Conservation (phyloP, 1,140 invertebrate genomes). For the Linepithema humile region DNA sequence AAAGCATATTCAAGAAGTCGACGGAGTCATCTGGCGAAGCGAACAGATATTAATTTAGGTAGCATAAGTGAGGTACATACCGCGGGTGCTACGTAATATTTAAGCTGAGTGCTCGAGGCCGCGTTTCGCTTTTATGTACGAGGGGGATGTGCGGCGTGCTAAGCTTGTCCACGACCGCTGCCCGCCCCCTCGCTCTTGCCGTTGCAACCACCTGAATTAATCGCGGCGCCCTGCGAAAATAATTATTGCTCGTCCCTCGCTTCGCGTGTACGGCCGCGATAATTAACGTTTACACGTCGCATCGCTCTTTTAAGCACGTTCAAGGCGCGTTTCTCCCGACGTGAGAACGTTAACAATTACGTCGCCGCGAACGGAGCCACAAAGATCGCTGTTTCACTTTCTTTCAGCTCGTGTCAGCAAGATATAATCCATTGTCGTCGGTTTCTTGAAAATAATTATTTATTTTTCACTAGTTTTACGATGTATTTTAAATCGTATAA, state of each 20-base stretch:
- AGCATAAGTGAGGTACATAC: slow-evolving; percentile 51
- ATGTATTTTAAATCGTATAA: too few relatives aligned
- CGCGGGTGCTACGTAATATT: slow-evolving; percentile 66
- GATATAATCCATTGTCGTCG: background rate
- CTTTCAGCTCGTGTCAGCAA: background rate
- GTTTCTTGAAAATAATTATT: background rate
- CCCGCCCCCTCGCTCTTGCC: slow-evolving; percentile 9
- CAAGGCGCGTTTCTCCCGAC: slow-evolving; percentile 45
- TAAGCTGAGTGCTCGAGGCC: slow-evolving; percentile 67
- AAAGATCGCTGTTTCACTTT: background rate
- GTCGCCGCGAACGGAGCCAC: slow-evolving; percentile 2
- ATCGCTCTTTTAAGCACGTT: slow-evolving; percentile 59
- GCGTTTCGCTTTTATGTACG: slow-evolving; percentile 50
- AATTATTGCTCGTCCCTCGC: slow-evolving; percentile 72
- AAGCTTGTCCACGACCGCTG: slow-evolving; percentile 62
- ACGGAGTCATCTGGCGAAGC: slow-evolving; percentile 28
- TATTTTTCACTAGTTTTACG: background rate
- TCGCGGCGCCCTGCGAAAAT: slow-evolving; percentile 68
- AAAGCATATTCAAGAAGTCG: slow-evolving; percentile 46
- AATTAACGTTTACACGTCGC: slow-evolving; percentile 72
- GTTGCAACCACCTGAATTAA: slow-evolving; percentile 70
- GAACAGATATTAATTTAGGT: slow-evolving; percentile 62
- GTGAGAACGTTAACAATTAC: slow-evolving; percentile 28
- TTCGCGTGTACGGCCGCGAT: slow-evolving; percentile 62
- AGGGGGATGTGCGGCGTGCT: slow-evolving; percentile 45